Percentiles rank a stretch among this genome's conserved stretches.
phyloP scores from a whole-genome alignment of 2,797 vertebrate genomes.

The Crocidura indochinensis region DNA sequence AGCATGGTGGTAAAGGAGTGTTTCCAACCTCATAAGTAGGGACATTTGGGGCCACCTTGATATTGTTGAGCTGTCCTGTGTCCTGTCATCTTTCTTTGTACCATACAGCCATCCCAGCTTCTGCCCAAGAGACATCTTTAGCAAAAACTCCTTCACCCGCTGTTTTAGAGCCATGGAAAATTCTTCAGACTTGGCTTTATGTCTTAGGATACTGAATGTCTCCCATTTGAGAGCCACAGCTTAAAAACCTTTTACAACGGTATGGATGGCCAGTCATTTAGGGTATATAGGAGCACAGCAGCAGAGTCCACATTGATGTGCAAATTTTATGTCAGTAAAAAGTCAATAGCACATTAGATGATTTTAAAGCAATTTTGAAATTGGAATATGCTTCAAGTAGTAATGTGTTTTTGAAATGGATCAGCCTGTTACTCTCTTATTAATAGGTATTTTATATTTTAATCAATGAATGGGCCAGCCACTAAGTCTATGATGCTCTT shows the following conservation, averaged over 20 bases:
- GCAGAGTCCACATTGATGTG: background rate
- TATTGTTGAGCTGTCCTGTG: no score
- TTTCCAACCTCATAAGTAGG: background rate
- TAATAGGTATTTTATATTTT: conserved; percentile 66
- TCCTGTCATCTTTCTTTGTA: background rate
- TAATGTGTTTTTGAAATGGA: conserved; percentile 52
- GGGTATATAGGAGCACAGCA: background rate
- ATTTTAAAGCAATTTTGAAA: conserved; percentile 71
- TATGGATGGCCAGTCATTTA: background rate
- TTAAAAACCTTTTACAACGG: background rate
- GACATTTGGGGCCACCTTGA: fast-evolving
- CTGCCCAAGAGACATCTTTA: fast-evolving
- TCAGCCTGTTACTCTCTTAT: conserved; percentile 23
- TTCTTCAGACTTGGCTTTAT: background rate
- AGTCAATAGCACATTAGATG: conserved; percentile 58
- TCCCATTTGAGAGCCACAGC: background rate
- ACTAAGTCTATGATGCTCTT: conserved; percentile 8
- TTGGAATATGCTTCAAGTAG: conserved; percentile 59
- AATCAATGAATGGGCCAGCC: background rate
- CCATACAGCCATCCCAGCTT: background rate
- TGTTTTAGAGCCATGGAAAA: background rate
- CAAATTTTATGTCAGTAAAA: conserved; percentile 62
- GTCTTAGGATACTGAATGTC: background rate
- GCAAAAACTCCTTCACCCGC: background rate
- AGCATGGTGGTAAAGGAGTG: no score